Conservation (phyloP, 2,797 vertebrate species). For the Taeniopygia guttata region DNA sequence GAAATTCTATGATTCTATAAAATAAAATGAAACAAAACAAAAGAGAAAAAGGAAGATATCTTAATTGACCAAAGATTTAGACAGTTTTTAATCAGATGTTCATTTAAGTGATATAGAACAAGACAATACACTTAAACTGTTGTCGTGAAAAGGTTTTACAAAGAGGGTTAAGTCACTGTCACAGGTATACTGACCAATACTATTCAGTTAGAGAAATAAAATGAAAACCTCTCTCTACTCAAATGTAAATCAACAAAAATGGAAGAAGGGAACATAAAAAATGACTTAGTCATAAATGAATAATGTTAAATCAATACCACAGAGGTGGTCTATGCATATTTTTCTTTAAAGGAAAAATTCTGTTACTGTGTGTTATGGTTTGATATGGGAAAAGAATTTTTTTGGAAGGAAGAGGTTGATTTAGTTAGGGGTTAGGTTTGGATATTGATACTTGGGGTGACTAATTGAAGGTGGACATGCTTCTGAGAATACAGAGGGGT, state of each 20-base stretch:
- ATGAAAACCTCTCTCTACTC: background rate
- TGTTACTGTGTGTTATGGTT: too few relatives aligned
- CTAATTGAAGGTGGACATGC: too few relatives aligned
- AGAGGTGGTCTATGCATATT: background rate
- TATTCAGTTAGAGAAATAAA: background rate
- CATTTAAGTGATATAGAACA: background rate
- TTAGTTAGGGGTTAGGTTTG: too few relatives aligned
- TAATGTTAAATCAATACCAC: background rate
- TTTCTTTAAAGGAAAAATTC: background rate
- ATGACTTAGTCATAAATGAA: background rate
- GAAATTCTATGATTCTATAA: background rate
- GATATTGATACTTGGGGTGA: too few relatives aligned
- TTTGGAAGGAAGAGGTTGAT: too few relatives aligned
- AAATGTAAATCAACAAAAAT: background rate
- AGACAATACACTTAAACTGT: background rate
- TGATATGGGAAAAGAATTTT: too few relatives aligned
- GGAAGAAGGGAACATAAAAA: background rate
- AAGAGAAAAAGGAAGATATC: background rate
- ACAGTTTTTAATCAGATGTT: background rate
- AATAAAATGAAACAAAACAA: background rate
- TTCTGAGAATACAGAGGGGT: too few relatives aligned
- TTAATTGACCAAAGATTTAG: background rate
- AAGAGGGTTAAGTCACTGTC: background rate
- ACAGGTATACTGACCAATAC: background rate
- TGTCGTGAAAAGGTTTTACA: background rate